phyloP scores from a whole-genome alignment of 2,797 vertebrate species.

The Etheostoma perlongum region DNA sequence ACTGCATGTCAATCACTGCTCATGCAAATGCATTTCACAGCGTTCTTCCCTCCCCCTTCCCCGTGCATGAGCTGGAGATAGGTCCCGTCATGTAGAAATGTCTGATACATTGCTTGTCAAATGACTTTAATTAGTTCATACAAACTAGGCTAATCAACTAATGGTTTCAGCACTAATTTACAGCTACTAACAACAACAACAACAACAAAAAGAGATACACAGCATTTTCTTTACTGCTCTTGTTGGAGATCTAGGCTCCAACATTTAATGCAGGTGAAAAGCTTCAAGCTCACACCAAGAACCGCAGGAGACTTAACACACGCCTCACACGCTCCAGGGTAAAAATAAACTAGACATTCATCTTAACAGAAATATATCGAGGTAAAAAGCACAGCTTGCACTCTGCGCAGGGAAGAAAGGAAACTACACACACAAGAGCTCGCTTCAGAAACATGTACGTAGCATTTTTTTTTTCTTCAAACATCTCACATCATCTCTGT shows the following conservation, averaged over 20 bases:
- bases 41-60: no score
- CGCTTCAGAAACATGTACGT: slow-evolving; percentile 7
- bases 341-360: slow-evolving; percentile 81
- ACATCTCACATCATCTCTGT: background rate
- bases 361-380: slow-evolving; percentile 63
- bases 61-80: no score
- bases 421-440: slow-evolving; percentile 3
- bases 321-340: slow-evolving; percentile 69
- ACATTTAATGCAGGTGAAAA: slow-evolving; percentile 52
- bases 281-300: slow-evolving; percentile 55
- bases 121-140: background rate
- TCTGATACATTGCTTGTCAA: background rate
- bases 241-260: slow-evolving; percentile 26
- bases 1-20: no score
- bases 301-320: slow-evolving; percentile 65
- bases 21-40: no score
- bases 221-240: slow-evolving; percentile 1
- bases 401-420: slow-evolving; percentile 15
- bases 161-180: background rate
- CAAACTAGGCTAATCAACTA: background rate
- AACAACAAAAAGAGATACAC: background rate
- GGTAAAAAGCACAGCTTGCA: slow-evolving; percentile 64
- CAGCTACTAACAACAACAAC: background rate
- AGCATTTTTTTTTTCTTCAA: slow-evolving; percentile 16
- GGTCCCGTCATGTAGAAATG: background rate